Conservation (phyloP, 2,113 vertebrate species). For the Sturnus vulgaris region DNA sequence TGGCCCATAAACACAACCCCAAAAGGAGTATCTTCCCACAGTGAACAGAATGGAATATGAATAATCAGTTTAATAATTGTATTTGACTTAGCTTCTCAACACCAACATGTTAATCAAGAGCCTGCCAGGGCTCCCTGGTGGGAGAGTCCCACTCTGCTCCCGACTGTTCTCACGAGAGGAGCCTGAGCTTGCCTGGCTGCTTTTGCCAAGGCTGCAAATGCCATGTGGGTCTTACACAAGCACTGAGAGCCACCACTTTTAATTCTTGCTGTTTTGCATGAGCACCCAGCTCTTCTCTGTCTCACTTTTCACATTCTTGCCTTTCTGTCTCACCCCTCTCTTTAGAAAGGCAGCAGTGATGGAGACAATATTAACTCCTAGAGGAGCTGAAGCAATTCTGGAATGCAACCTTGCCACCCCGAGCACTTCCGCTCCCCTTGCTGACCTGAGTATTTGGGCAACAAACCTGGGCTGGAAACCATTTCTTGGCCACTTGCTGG, state of each 20-base stretch:
- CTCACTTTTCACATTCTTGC: not conserved
- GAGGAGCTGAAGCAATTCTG: not conserved
- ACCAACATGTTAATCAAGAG: not conserved
- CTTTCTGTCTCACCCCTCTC: not conserved
- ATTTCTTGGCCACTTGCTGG: not conserved
- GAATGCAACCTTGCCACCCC: accelerated
- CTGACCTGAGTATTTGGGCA: not conserved
- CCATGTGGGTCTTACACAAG: not conserved
- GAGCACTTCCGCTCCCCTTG: not conserved
- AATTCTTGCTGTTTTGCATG: not conserved
- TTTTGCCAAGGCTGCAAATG: not conserved
- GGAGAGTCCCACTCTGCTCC: not conserved
- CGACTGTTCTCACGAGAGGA: accelerated
- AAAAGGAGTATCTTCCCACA: slow-evolving; percentile 45
- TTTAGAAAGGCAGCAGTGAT: not conserved
- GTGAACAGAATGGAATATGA: slow-evolving; percentile 13
- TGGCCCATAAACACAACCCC: slow-evolving; percentile 29
- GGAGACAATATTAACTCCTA: not conserved
- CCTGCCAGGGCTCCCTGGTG: not conserved
- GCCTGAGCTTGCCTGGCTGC: not conserved
- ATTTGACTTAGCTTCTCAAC: slow-evolving; percentile 2
- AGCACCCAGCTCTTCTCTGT: not conserved
- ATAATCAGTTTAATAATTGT: slow-evolving; percentile 32
- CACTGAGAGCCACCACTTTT: not conserved
- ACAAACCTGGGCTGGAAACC: not conserved